Evolutionary conservation across 1,140 invertebrate genomes (phyloP), one percentile per base, ranked within the genome.

Genomic region (Drosophila subpulchrella): DNA sequence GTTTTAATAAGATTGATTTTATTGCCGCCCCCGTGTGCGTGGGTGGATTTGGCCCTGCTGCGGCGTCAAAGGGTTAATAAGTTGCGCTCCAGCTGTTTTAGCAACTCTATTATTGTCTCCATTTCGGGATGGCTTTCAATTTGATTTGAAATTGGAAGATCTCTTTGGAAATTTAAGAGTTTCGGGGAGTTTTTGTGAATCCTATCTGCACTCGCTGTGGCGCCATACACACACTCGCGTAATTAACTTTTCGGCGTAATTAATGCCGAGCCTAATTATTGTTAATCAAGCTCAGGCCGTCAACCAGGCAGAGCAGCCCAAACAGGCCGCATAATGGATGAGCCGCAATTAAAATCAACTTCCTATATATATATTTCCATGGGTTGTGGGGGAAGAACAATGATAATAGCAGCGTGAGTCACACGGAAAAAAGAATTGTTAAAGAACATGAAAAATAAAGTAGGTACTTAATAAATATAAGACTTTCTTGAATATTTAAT

Each of bases 161-260:
- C 2, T n/a, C 36, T 36, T 36, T 42, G 59, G 36, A 12, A 17
- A 17, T 24, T 54, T 32, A 66, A 53, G 65, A 47, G 38, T 61
- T 62, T 75, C 68, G 57, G 53, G 46, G 41, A 38, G 61, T 68
- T 57, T 66, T 51, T 50, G 20, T 6, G 20, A 10, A 1, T 12
- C 20, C 30, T 60, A 61, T 41, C 44, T 44, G 41, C 11, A 30
- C 6, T 44, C 17, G 15, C 48, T 48, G 42, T 71, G 50, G 71
- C 74, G 39, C 46, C 67, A 51, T 39, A 54, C 57, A 42, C 46
- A 48, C 72, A 75, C 61, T 75, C 89, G 81, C 80, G 81, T 71
- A 89, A 90, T 91, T 91, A 91, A 91, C 90, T 91, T 91, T 91
- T 91, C 86, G 86, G 90, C 90, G 83, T 88, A 91, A 91, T 91